Base-by-base conservation (phyloP, 2,113 vertebrate species). In the Alectura lathami region DNA sequence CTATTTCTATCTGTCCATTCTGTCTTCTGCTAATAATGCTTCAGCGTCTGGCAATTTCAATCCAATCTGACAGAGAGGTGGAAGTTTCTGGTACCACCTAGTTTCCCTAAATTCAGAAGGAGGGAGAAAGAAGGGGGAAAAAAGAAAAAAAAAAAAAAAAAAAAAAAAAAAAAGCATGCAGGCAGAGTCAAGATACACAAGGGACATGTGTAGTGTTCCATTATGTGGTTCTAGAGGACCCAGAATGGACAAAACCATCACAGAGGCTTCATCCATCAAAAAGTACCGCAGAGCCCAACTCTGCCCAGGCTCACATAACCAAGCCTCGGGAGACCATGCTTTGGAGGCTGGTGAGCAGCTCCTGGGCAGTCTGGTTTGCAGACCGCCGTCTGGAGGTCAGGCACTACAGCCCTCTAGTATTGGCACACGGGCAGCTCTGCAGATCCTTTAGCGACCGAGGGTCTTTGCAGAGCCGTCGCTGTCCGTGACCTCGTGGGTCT, bases 401-500 rank as follows among this genome's bases (percentile, higher is more conserved):
- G 23, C 63, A 2, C 6, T 1, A 26, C 27, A 38, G 30, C 16
- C 26, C 30, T 5, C 18, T 2, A 48, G 24, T 72, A 1, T 6
- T 8, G 3, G 4, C 36, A 7, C 66, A 1, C 0, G 13, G 4
- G 7, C 11, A 34, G 27, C 17, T 40, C 30, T 42, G 77, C 30
- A 15, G 30, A 2, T 9, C 12, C 27, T 21, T 6, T 1, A 5
- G 27, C 0, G 1, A 0, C 36, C 3, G 30, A n/a, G 20, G 4
- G 1, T 12, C 13, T 29, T 30, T 1, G 24, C 57, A 8, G 17
- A 18, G 26, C 8, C 24, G 3, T 1, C 1, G 2, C 22, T 0
- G 8, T 0, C 0, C 0, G 6, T 1, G 27, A 29, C 43, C 24
- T 5, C 6, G 6, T 21, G 12, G 2, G 4, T 8, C 11, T 22